Base-by-base conservation (phyloP, 64 coral and sea anemone genomes). In the Anthopleura sola region DNA sequence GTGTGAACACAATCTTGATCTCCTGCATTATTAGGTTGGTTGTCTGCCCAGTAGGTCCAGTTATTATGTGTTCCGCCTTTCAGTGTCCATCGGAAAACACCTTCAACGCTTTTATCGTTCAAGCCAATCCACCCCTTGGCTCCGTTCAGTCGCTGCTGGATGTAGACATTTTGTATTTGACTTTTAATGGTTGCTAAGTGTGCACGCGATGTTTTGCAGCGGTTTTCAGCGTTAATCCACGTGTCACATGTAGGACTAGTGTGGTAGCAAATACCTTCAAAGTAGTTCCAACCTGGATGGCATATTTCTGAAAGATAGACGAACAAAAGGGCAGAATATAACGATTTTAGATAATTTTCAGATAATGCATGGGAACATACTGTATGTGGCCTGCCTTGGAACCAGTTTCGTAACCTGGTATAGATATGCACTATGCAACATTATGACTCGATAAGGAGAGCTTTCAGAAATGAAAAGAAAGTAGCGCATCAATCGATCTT, bases 251-350 rank as follows among this genome's bases (percentile, higher is more conserved):
- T 75, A 2, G 48, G 37, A 29, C 57, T 90, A 2, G 71, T 83
- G 11, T 23, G 54, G 40, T 82, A 86, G 34, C 92, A 93, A 17
- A 90, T 26, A 4, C 92, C 87, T 33, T 54, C 80, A 81, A 93
- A 93, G 78, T 93, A 93, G 11, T 83, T 86, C 92, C 92, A 93
- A 0, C 87, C 92, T 11, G 87, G 83, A n/a, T 89, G 24, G 38
- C 91, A 93, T 32, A 93, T 88, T 15, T 88, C 86, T 88, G 31
- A 37, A 76, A 34, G 7, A 31, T 7, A 54, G 18, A 21, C 14
- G n/a, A 64, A 1, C 54, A 44, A 62, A 49, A 48, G 46, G n/a
- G n/a, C n/a, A n/a, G n/a, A n/a, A n/a, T n/a, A n/a, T n/a, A n/a
- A n/a, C n/a, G n/a, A n/a, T n/a, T n/a, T n/a, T n/a, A n/a, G n/a